Evolutionary conservation across 2,113 vertebrate species (phyloP).

Genomic region (Prunella fulvescens): DNA sequence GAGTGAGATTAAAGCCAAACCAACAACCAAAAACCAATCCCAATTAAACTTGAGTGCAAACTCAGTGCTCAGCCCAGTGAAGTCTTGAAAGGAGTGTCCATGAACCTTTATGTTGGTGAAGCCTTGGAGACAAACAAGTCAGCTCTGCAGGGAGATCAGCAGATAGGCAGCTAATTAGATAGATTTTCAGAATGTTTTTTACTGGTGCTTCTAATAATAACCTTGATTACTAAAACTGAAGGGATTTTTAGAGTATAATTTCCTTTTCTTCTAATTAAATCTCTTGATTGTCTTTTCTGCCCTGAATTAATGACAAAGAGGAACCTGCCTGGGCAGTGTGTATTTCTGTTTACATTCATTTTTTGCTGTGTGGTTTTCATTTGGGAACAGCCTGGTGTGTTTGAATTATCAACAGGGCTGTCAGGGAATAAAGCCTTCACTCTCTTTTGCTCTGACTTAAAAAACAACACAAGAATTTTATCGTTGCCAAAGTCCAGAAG

Average conservation of each 20-base stretch:
- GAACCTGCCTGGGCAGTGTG: conserved; percentile 32
- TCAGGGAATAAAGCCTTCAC: not conserved
- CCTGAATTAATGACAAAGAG: conserved; percentile 28
- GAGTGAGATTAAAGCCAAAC: not conserved
- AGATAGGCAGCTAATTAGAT: conserved; percentile 32
- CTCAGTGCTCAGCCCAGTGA: not conserved
- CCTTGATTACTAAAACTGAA: conserved; percentile 34
- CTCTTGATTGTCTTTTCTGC: conserved; percentile 35
- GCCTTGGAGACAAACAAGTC: conserved; percentile 21
- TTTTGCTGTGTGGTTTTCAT: conserved; percentile 37
- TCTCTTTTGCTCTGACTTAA: not conserved
- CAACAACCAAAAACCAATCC: not conserved
- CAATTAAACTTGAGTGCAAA: not conserved
- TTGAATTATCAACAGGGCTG: not conserved
- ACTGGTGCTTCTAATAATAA: conserved; percentile 49
- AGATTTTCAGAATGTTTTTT: conserved; percentile 20
- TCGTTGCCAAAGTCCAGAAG: not conserved
- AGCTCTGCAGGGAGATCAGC: not conserved
- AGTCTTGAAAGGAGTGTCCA: not conserved
- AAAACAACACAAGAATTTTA: not conserved
- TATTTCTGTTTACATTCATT: conserved; percentile 34
- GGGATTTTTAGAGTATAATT: conserved; percentile 38
- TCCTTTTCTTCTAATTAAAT: conserved; percentile 54
- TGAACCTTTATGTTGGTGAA: not conserved
- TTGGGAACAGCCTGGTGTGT: not conserved